Conservation (phyloP, 2,888 invertebrate species). For the Parnassius orleans region DNA sequence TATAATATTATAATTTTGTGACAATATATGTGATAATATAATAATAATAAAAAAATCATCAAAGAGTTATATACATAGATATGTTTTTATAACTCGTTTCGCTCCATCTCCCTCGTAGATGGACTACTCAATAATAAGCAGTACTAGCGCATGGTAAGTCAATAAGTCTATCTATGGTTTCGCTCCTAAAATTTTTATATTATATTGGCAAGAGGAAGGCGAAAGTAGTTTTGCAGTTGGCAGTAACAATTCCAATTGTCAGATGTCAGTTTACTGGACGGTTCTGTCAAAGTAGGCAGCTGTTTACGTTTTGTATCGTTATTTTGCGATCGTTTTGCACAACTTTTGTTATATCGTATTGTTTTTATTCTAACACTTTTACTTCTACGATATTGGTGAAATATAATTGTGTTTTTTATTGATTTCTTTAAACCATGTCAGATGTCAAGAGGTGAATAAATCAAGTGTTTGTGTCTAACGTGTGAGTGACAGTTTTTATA, state of each 20-base stretch:
- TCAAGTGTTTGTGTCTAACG: constrained; percentile 72
- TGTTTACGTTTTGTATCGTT: constrained; percentile 79
- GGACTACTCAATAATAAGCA: too few relatives aligned
- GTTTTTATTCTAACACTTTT: constrained; percentile 71
- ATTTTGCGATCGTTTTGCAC: constrained; percentile 77
- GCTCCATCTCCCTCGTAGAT: too few relatives aligned
- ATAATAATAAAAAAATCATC: too few relatives aligned
- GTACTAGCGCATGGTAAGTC: too few relatives aligned
- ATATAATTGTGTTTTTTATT: constrained; percentile 57
- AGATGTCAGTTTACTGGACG: constrained; percentile 69
- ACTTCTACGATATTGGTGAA: constrained; percentile 57
- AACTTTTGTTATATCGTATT: constrained; percentile 74
- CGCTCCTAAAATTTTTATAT: constrained; percentile 23
- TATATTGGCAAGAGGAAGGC: constrained; percentile 51
- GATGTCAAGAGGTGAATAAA: constrained; percentile 79
- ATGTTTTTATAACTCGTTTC: too few relatives aligned
- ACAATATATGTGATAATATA: too few relatives aligned
- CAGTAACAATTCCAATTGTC: constrained; percentile 42
- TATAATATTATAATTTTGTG: too few relatives aligned
- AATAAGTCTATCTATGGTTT: too few relatives aligned
- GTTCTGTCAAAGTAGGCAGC: constrained; percentile 78
- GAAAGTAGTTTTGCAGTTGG: constrained; percentile 68
- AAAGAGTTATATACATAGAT: too few relatives aligned
- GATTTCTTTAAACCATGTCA: constrained; percentile 66
- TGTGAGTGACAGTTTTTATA: constrained; percentile 75